These are phyloP conservation scores for Cyphomyrus plagiostoma DNA, from an alignment of 2,113 vertebrate species.

Conservation along the genomic window DNA sequence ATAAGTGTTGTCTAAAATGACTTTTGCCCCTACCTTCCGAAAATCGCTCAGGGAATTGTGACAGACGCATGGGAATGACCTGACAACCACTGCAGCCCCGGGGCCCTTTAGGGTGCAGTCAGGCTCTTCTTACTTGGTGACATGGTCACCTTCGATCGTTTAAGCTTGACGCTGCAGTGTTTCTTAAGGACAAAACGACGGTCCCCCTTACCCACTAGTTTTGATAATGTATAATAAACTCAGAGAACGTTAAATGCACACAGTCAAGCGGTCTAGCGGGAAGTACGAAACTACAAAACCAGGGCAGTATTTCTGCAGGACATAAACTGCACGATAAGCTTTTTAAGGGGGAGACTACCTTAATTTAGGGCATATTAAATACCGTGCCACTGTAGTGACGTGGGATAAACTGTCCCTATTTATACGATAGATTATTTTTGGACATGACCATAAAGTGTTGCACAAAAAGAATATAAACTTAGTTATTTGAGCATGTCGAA, in stretches of 20 bases:
- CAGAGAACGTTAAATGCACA: background rate
- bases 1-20: slow-evolving; percentile 33
- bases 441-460: slow-evolving; percentile 1
- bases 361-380: background rate
- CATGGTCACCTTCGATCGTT: slow-evolving; percentile 42
- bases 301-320: background rate
- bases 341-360: background rate
- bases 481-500: background rate
- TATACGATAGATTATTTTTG: background rate
- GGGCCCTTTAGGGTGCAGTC: slow-evolving; percentile 46
- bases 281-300: background rate
- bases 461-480: background rate
- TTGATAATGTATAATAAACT: background rate
- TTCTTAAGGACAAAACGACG: background rate
- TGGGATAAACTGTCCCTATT: background rate
- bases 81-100: slow-evolving; percentile 44
- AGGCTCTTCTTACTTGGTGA: slow-evolving; percentile 42
- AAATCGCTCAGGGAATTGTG: slow-evolving; percentile 49
- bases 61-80: slow-evolving; percentile 36
- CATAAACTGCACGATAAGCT: background rate
- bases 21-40: slow-evolving; percentile 29
- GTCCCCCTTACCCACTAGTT: background rate
- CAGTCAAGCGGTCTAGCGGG: background rate
- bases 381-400: background rate
- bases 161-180: background rate